phyloP scores from a whole-genome alignment of 2,113 vertebrate genomes.

The Ailuropoda melanoleuca region DNA sequence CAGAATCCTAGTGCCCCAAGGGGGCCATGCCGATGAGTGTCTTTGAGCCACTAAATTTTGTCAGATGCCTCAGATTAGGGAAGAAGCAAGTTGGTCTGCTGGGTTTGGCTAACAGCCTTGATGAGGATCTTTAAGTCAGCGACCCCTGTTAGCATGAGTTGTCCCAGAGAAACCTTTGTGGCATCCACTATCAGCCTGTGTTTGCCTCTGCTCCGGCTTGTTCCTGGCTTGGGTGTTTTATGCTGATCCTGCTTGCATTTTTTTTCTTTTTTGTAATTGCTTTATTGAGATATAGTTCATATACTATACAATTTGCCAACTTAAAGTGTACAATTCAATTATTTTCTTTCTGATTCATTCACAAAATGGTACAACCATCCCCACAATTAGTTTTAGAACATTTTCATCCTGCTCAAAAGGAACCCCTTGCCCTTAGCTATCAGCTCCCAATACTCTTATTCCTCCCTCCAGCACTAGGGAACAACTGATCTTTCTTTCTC shows the following conservation, averaged over 20 bases:
- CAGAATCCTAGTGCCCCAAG: not conserved
- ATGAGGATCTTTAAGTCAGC: not conserved
- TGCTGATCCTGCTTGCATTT: not conserved
- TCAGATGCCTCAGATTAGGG: not conserved
- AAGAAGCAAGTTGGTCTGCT: not conserved
- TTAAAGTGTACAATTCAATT: not conserved
- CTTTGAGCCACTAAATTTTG: not conserved
- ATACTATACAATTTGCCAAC: not conserved
- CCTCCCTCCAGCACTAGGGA: not conserved
- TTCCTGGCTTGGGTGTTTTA: not conserved
- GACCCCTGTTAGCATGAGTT: not conserved
- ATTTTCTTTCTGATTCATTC: not conserved
- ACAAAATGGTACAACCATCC: not conserved
- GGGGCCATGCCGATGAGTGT: not conserved
- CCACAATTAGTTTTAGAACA: not conserved
- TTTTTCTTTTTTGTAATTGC: not conserved
- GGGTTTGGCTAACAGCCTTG: not conserved
- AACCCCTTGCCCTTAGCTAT: not conserved
- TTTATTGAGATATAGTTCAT: not conserved
- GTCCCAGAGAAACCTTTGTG: not conserved
- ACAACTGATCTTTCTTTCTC: not conserved
- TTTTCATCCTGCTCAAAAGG: not conserved
- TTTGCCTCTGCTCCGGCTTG: not conserved
- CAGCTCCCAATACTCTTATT: not conserved
- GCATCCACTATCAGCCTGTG: not conserved